Evolutionary conservation across 1,140 invertebrate genomes (phyloP), one percentile per base, ranked within the genome.

Genomic region (Cyclargus thomasi): DNA sequence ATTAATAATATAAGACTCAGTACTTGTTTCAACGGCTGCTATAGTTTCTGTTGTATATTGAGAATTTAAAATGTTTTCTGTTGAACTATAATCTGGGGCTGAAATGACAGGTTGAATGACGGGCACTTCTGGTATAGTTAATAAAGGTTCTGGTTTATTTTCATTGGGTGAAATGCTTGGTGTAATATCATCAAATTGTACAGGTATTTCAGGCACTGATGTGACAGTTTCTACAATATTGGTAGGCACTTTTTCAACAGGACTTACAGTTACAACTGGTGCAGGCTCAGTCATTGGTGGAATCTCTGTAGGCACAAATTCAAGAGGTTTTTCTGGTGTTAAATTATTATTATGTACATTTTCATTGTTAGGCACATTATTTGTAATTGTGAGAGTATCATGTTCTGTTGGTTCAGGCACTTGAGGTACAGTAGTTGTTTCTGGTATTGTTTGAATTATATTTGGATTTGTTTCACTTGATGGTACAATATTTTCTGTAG

Each of bases 41-140:
- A 74, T 68, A 16, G 74, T 70, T 69, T 76, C 65, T 63, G 67
- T 63, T 39, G 67, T 47, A 14, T 47, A 47, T 23, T 57, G 53
- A 21, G 18, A 11, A 59, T 59, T 59, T 20, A 59, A 59, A 18
- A 4, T 20, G 21, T 1, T 59, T 59, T 59, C 17, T 10, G 17
- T 21, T 10, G 55, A 59, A 59, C 55, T 59, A 20, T 53, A 53
- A 7, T 59, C 55, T 20, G 55, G 18, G 10, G 18, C 55, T 21
- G 18, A 11, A 20, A 11, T 59, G 6, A 59, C 20, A 11, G 55
- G 55, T 59, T 59, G 18, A 59, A 21, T 11, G 0, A 59, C 10
- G 20, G 55, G 55, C 10, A 59, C 55, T 59, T 59, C 18, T 59
- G 55, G 17, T 59, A 21, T 59, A 8, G 18, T 64, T 16, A 6